Base-by-base conservation (phyloP, 2,888 invertebrate species). In the Hermodice carunculata region DNA sequence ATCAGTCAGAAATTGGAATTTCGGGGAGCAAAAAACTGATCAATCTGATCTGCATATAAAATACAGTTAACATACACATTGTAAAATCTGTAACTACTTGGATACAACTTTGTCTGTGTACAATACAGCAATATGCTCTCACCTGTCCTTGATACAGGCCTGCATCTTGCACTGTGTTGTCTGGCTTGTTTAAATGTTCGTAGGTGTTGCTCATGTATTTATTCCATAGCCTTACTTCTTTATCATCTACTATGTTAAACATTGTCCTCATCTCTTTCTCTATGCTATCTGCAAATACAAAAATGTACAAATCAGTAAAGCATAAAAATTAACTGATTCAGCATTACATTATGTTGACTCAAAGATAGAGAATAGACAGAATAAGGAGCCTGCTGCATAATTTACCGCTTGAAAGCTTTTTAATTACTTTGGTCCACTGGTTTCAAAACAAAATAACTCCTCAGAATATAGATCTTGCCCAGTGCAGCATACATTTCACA, bases 141-240 rank as follows among this genome's bases (percentile, higher is more conserved):
- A 81, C 79, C 80, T 86, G 86, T 31, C 86, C 85, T 28, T 78
- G 79, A 64, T 83, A 86, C 3, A 87, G 76, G 2, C 86, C 85
- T 19, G 85, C 85, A 72, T 87, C 86, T 58, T 86, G 86, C 17
- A 87, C 75, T 1, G 87, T 86, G 69, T 79, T 79, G 5, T 86
- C 85, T 44, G 79, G 81, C 62, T 84, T 86, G 57, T 72, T 80
- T 31, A 87, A 74, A 29, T 81, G 85, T 71, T 87, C 87, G 69
- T 82, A 86, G 2, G 85, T 81, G 66, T 82, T 84, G 57, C 80
- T 81, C 78, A 84, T 84, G 72, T 86, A 86, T 32, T 84, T 79
- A 65, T 84, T 85, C 87, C 87, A 88, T 26, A 88, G 74, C 28
- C 86, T 78, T 3, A 86, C 86, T 51, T 87, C 85, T 51, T 80